A percentile compares a stretch with the other conserved stretches of the same genome.
phyloP scores from a whole-genome alignment of 2,888 invertebrate genomes.

The Timandra comae region DNA sequence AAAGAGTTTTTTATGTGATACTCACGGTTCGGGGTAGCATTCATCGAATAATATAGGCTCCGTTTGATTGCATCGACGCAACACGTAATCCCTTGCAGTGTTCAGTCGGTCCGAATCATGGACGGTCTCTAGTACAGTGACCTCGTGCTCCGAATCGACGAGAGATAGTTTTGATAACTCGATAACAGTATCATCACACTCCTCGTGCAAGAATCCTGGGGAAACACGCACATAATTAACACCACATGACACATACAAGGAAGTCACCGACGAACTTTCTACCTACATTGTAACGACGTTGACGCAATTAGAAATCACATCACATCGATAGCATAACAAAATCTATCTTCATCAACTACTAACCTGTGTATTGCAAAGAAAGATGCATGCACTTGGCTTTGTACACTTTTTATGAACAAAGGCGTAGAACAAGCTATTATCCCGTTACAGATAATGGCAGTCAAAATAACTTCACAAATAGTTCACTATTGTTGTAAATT shows the following conservation, averaged over 20 bases:
- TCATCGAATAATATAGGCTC: constrained; percentile 79
- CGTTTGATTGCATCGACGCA: constrained; percentile 82
- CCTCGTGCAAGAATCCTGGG: constrained; percentile 72
- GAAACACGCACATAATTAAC: constrained; percentile 33
- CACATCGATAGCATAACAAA: constrained; percentile 10
- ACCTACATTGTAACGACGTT: constrained; percentile 50
- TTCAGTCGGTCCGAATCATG: constrained; percentile 56
- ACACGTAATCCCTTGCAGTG: constrained; percentile 68
- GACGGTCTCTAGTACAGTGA: constrained; percentile 61
- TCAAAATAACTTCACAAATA: constrained; percentile 39
- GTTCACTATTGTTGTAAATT: constrained; percentile 38
- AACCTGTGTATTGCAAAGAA: constrained; percentile 75
- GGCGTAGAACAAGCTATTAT: constrained; percentile 71
- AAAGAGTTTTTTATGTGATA: constrained; percentile 17
- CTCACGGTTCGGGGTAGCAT: constrained; percentile 81
- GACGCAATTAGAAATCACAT: constrained; percentile 30
- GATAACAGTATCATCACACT: constrained; percentile 76
- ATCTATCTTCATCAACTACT: constrained; percentile 25
- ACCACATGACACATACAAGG: constrained; percentile 57
- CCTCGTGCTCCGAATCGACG: constrained; percentile 60
- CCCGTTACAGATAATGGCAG: constrained; percentile 75
- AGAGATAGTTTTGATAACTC: constrained; percentile 72
- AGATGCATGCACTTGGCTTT: constrained; percentile 78
- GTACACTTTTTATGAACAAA: constrained; percentile 70
- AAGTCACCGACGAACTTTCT: constrained; percentile 67